A percentile compares a stretch with the other conserved stretches of the same genome.
Evolutionary conservation across 2,888 invertebrate genomes (phyloP).

Genomic region (Erpobdella octoculata): DNA sequence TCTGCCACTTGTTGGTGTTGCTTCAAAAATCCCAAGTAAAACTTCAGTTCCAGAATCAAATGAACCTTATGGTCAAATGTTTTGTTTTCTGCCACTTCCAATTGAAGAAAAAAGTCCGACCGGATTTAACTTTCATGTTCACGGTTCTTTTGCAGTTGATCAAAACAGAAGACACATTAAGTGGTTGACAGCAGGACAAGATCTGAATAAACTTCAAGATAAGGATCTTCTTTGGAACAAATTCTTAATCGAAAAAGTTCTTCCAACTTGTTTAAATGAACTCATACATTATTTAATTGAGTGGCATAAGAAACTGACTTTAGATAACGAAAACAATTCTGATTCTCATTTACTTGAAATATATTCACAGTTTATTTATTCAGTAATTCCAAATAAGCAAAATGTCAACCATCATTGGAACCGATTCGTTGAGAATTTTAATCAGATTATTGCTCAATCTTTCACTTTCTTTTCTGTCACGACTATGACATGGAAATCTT

Average conservation of each 20-base stretch:
- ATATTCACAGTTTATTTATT: constrained; percentile 26
- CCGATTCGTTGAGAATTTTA: constrained; percentile 31
- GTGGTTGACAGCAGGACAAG: constrained; percentile 26
- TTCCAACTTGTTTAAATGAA: constrained; percentile 40
- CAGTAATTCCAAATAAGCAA: constrained; percentile 35
- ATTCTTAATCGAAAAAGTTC: constrained; percentile 41
- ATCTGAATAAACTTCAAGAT: constrained; percentile 34
- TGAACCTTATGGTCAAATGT: constrained; percentile 29
- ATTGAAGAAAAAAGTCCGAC: constrained; percentile 28
- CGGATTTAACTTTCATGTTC: constrained; percentile 30
- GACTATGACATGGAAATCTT: not conserved
- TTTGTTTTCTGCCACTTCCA: constrained; percentile 32
- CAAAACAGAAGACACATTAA: constrained; percentile 31
- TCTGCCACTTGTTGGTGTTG: constrained; percentile 40
- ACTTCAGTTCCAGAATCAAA: not conserved
- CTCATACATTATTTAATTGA: constrained; percentile 36
- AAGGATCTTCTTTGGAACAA: constrained; percentile 44
- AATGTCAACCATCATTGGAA: constrained; percentile 37
- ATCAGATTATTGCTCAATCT: constrained; percentile 14
- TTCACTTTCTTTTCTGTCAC: not conserved
- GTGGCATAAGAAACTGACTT: not conserved
- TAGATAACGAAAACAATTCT: not conserved
- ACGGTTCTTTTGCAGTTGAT: constrained; percentile 32
- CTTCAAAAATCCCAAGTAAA: constrained; percentile 24
- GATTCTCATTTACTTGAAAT: constrained; percentile 3